Base-by-base conservation (phyloP, 1,140 invertebrate genomes). In the Drosophila leontia region DNA sequence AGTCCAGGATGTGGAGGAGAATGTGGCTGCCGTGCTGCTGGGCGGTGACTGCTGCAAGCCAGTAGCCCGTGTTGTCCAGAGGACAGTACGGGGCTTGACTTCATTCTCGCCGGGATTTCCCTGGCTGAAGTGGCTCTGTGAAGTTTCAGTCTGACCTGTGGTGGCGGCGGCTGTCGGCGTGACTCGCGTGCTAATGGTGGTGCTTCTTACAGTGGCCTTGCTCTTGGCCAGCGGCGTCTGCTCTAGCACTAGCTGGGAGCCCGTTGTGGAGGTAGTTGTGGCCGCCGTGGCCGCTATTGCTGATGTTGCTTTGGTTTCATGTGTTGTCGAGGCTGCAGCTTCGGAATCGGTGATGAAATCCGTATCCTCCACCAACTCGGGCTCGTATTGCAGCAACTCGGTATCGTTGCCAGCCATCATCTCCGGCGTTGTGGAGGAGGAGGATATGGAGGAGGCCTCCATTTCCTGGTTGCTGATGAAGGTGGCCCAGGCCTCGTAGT, bases 271-370 rank as follows among this genome's bases (percentile, higher is more conserved):
- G 55, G 74, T 41, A 68, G 77, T 55, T 63, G 68, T 69, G 53
- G 64, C 51, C 41, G 79, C 64, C 48, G 80, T 69, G 51, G 80
- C 59, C 48, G 63, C 65, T 65, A 62, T 65, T 67, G 64, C 58
- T 68, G 78, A 50, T 75, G 78, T 88, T 88, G 74, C 84, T 90
- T 88, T 88, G 85, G 85, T 88, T 84, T 88, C 81, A 47, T 80
- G 75, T 48, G 68, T 56, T 17, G 74, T 77, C 13, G 80, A 62
- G 55, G 57, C 68, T 23, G 64, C 58, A 60, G 69, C 37, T 34
- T 82, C 79, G 19, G 62, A 60, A 56, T 60, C 62, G 29, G 53
- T 56, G 13, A 56, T 19, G 0, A 56, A 56, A 11, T 56, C 55
- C 13, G 26, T 29, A n/a, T 80, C 67, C 17, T 87, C 83, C 53